Conservation (phyloP, 2,888 invertebrate genomes). For the Philopedon plagiatum region DNA sequence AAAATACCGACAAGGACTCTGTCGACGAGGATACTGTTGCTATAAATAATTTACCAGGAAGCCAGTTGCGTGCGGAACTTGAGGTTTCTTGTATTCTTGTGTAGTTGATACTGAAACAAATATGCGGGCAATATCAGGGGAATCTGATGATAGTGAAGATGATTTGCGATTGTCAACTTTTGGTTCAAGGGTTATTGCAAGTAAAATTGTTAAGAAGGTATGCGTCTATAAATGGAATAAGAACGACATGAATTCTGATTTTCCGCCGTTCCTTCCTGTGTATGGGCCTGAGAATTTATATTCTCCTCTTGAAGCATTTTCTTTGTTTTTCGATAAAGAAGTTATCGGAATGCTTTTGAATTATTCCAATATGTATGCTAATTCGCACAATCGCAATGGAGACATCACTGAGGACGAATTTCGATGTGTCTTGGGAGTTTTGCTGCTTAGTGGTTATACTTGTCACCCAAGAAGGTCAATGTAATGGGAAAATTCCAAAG, state of each 20-base stretch:
- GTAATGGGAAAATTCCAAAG: constrained; percentile 5
- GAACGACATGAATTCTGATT: not conserved
- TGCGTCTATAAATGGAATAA: not conserved
- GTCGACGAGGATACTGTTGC: no score
- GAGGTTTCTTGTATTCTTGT: not conserved
- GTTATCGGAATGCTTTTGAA: not conserved
- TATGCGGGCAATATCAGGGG: no score
- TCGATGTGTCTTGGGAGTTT: constrained; percentile 8
- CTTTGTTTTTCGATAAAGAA: not conserved
- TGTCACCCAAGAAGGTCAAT: not conserved
- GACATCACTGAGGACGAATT: constrained; percentile 9
- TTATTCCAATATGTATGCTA: not conserved
- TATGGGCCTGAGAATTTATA: not conserved
- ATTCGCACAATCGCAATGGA: constrained; percentile 7
- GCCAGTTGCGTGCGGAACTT: not conserved
- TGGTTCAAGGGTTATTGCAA: no score
- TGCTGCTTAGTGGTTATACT: constrained; percentile 7
- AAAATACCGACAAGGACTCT: constrained; percentile 3
- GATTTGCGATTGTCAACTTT: no score
- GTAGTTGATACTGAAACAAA: no score
- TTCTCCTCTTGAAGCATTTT: not conserved
- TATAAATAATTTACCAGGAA: not conserved
- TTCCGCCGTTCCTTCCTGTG: not conserved
- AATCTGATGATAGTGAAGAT: not conserved
- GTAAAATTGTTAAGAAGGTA: no score